A percentile compares a stretch with the other conserved stretches of the same genome.
Conservation (phyloP, 2,888 invertebrate genomes). For the Sinopyrophorus schimmeli region DNA sequence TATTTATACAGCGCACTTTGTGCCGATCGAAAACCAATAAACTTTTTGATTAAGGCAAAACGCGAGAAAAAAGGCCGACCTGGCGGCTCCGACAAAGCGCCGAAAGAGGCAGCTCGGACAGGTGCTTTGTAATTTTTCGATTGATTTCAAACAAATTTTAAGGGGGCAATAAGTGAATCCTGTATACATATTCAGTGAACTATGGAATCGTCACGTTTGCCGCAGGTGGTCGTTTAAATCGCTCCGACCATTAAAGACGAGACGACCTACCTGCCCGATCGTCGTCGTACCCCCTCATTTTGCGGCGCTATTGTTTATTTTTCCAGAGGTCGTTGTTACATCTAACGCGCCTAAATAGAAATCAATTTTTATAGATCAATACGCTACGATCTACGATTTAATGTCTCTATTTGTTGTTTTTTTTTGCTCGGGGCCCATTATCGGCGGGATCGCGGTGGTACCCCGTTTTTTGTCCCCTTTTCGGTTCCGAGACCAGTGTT, state of each 20-base stretch:
- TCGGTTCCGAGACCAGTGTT: no score
- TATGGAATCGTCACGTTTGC: constrained; percentile 48
- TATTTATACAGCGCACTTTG: constrained; percentile 7
- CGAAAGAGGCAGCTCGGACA: no score
- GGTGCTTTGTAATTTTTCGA: constrained; percentile 27
- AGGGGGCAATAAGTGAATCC: constrained; percentile 32
- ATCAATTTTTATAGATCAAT: no score
- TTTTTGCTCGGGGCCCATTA: no score
- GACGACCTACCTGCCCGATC: constrained; percentile 33
- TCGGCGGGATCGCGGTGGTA: no score
- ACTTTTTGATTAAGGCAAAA: constrained; percentile 11
- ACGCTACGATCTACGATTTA: no score
- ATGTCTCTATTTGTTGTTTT: no score
- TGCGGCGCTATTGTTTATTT: constrained; percentile 32
- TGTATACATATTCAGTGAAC: constrained; percentile 49
- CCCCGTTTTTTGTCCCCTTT: no score
- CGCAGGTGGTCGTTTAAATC: constrained; percentile 44
- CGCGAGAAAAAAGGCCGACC: constrained; percentile 11
- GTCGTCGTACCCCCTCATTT: constrained; percentile 27
- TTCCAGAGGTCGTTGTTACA: no score
- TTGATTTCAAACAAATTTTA: constrained; percentile 36
- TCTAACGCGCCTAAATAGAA: no score
- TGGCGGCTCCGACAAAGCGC: constrained; percentile 18
- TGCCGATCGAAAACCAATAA: constrained; percentile 17
- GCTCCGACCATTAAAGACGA: constrained; percentile 34